Conservation (phyloP, 2,113 vertebrate genomes). For the Pseudopipra pipra region DNA sequence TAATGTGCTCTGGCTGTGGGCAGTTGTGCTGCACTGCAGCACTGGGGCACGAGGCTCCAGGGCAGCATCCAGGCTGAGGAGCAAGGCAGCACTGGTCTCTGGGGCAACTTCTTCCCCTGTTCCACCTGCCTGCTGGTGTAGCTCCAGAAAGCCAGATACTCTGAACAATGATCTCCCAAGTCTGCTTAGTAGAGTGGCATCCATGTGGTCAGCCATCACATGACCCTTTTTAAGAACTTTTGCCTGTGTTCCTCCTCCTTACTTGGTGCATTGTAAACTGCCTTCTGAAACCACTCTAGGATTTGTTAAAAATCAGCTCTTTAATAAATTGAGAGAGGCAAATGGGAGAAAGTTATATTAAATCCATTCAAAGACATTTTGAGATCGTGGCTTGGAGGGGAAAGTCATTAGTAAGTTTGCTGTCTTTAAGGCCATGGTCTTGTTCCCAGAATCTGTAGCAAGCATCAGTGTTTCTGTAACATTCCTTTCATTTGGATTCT, state of each 20-base stretch:
- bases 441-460: not conserved
- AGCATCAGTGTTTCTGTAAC: not conserved
- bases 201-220: not conserved
- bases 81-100: not conserved
- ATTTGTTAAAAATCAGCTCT: not conserved
- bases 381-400: not conserved
- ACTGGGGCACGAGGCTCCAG: not conserved
- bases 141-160: not conserved
- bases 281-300: not conserved
- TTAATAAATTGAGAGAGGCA: not conserved
- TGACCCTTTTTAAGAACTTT: not conserved
- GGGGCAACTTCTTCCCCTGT: not conserved
- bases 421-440: not conserved
- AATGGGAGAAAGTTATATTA: not conserved
- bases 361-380: not conserved
- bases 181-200: not conserved
- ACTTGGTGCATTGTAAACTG: not conserved
- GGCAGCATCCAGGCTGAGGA: not conserved
- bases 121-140: not conserved
- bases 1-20: constrained; percentile 34
- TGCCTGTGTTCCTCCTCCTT: not conserved
- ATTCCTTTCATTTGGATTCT: not conserved
- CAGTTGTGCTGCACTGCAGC: not conserved
- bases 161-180: not conserved
- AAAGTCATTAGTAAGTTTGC: not conserved